A percentile compares a stretch with the other conserved stretches of the same genome.
These are phyloP conservation scores for Drosophila ficusphila DNA, from an alignment of 1,140 invertebrate species.

Conservation along the genomic window DNA sequence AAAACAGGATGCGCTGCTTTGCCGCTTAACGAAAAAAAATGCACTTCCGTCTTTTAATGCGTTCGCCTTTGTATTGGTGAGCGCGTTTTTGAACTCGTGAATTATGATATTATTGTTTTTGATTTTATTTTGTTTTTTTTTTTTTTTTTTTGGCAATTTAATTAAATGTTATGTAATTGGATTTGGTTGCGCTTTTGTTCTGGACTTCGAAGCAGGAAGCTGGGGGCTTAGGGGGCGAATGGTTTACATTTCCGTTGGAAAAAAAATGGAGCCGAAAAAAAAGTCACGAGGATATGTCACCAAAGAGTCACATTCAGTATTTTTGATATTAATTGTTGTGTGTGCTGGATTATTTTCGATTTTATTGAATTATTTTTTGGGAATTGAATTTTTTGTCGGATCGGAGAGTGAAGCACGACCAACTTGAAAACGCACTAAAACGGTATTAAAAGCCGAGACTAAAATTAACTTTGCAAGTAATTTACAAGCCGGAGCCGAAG, in stretches of 20 bases:
- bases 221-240: conserved; percentile 68
- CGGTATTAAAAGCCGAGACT: conserved; percentile 84
- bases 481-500: conserved; percentile 61
- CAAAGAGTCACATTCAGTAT: conserved; percentile 14
- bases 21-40: conserved; percentile 51
- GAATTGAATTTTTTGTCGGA: conserved; percentile 27
- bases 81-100: conserved; percentile 32
- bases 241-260: conserved; percentile 79
- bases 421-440: conserved; percentile 84
- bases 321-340: conserved; percentile 17
- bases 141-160: conserved; percentile 16
- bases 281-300: conserved; percentile 22
- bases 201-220: conserved; percentile 51
- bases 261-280: conserved; percentile 33
- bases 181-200: conserved; percentile 37
- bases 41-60: conserved; percentile 71
- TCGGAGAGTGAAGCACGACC: conserved; percentile 72
- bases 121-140: conserved; percentile 37
- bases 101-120: conserved; percentile 46
- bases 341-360: background rate
- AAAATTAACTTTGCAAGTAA: conserved; percentile 83
- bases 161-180: conserved; percentile 48
- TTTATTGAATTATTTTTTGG: background rate
- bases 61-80: conserved; percentile 31
- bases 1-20: conserved; percentile 71